Percentiles rank a stretch among this genome's conserved stretches.
Evolutionary conservation across 2,113 vertebrate genomes (phyloP).

Genomic region (Arenaria interpres): DNA sequence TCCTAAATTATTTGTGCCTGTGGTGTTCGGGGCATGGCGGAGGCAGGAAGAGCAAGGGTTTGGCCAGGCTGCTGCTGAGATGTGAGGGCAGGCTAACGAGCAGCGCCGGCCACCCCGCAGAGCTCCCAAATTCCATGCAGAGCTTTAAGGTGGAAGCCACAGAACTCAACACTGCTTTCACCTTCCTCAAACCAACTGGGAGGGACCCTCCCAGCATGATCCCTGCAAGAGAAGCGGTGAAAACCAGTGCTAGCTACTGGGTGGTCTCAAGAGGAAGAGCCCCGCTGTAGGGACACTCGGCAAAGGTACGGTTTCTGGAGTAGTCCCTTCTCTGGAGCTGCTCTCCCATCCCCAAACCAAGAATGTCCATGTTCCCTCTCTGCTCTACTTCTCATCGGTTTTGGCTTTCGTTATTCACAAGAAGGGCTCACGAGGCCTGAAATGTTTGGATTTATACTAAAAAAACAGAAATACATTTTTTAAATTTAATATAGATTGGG

Average conservation of each 20-base stretch:
- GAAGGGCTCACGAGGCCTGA: neutral
- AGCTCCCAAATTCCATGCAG: neutral
- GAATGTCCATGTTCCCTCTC: neutral
- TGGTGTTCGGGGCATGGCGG: neutral
- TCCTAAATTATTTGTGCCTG: conserved; percentile 19
- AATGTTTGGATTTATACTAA: neutral
- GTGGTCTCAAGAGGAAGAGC: neutral
- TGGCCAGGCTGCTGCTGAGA: conserved; percentile 16
- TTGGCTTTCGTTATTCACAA: neutral
- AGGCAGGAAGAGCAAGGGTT: neutral
- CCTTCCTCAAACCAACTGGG: neutral
- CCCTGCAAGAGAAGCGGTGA: neutral
- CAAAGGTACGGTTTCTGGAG: neutral
- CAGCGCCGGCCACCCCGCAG: neutral
- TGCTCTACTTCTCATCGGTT: neutral
- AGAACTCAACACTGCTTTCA: fast-evolving
- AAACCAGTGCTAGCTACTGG: neutral
- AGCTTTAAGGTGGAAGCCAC: neutral
- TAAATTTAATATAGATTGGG: neutral
- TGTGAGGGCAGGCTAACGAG: neutral
- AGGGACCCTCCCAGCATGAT: neutral
- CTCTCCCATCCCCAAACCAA: neutral
- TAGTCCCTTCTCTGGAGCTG: neutral
- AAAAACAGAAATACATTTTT: neutral
- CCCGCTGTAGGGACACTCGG: neutral